Conservation (phyloP, 2,113 vertebrate genomes). For the Ceuthmochares aereus region DNA sequence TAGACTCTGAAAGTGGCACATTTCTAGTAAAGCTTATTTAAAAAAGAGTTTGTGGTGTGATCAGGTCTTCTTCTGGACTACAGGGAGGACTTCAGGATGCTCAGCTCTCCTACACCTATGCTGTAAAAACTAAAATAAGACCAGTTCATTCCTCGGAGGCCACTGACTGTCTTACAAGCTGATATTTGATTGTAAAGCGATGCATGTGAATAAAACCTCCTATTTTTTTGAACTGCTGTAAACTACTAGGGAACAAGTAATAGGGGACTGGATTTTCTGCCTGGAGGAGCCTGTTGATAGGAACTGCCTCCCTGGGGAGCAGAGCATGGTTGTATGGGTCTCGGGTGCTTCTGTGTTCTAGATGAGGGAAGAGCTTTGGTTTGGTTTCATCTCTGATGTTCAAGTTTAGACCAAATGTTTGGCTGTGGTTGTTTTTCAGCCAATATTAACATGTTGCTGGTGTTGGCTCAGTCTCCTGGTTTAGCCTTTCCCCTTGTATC, state of each 20-base stretch:
- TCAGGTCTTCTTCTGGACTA: neutral
- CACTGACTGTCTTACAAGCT: neutral
- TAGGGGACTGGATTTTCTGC: neutral
- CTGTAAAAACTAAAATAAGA: neutral
- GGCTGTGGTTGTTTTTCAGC: neutral
- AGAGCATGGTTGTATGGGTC: neutral
- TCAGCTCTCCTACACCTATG: neutral
- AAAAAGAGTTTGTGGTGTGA: fast-evolving
- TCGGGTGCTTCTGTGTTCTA: neutral
- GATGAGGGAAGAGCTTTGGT: fast-evolving
- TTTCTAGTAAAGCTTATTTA: neutral
- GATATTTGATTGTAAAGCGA: neutral
- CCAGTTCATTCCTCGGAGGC: neutral
- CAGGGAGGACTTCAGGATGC: neutral
- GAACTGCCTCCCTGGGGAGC: neutral
- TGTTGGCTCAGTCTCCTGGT: neutral
- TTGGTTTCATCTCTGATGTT: neutral
- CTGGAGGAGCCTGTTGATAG: neutral
- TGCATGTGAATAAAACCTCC: neutral
- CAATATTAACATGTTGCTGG: neutral
- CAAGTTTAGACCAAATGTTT: neutral
- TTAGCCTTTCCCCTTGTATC: fast-evolving
- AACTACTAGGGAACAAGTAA: neutral
- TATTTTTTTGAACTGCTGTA: neutral
- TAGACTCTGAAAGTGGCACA: neutral